phyloP scores from a whole-genome alignment of 23 tunicate species.

The Ascidia mentula region DNA sequence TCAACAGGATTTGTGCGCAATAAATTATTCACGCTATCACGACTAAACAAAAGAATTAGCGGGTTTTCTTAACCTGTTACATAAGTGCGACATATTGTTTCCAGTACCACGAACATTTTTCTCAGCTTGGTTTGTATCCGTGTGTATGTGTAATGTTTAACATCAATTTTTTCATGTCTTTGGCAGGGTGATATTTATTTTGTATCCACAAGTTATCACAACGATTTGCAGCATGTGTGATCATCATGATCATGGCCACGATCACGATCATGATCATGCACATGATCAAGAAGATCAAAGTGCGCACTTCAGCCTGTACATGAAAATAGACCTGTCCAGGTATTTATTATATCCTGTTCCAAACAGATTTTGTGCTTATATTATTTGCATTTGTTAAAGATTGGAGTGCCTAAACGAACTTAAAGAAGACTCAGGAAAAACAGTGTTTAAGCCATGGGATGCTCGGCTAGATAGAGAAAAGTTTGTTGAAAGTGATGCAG shows the following conservation, averaged over 20 bases:
- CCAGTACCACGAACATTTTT: no score
- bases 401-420: conserved; percentile 83
- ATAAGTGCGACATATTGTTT: no score
- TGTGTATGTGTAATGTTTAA: no score
- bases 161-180: no score
- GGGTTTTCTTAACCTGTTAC: no score
- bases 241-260: no score
- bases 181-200: no score
- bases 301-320: background rate
- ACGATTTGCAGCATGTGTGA: conserved; percentile 37
- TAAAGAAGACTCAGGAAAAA: conserved; percentile 76
- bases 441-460: conserved; percentile 92
- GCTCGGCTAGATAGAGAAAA: conserved; percentile 61
- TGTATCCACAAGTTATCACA: no score
- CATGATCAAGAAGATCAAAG: conserved; percentile 64
- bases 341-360: background rate
- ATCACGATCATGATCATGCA: conserved; percentile 44
- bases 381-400: background rate
- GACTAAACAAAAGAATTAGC: no score
- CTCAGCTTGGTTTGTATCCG: no score
- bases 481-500: conserved; percentile 86
- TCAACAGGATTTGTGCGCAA: no score
- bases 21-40: no score
- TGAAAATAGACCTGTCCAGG: background rate
- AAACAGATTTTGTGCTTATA: background rate